Evolutionary conservation across 2,888 invertebrate genomes (phyloP).

Genomic region (Tinea trinotella): DNA sequence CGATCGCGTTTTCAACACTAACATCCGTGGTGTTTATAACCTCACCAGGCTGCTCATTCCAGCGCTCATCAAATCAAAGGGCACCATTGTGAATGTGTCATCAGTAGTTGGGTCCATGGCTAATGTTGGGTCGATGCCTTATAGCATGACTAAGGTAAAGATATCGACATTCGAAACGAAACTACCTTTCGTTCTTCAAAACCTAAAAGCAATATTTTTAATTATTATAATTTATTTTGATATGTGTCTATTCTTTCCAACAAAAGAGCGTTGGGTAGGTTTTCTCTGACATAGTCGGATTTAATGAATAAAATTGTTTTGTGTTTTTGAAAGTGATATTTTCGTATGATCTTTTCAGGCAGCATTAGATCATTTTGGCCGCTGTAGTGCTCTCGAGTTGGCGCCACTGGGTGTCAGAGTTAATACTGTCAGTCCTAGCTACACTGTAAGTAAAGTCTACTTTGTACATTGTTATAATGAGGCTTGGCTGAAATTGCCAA

Average conservation of each 20-base stretch:
- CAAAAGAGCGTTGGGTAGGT: too few species aligned
- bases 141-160: conserved; percentile 89
- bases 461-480: background rate
- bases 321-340: background rate
- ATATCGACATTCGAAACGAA: too few species aligned
- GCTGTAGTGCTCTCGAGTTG: conserved; percentile 78
- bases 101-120: conserved; percentile 77
- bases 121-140: conserved; percentile 86
- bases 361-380: conserved; percentile 80
- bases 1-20: conserved; percentile 72
- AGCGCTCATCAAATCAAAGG: conserved; percentile 74
- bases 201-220: too few species aligned
- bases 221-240: too few species aligned
- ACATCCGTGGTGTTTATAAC: conserved; percentile 74
- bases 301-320: background rate
- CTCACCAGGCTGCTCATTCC: conserved; percentile 78
- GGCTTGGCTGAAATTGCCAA: conserved; percentile 79
- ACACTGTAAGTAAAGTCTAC: conserved; percentile 62
- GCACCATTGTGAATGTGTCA: conserved; percentile 82
- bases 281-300: too few species aligned
- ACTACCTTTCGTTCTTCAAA: too few species aligned
- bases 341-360: conserved; percentile 45
- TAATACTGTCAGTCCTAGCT: conserved; percentile 82
- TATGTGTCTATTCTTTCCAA: too few species aligned
- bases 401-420: conserved; percentile 75